A percentile compares a stretch with the other conserved stretches of the same genome.
Conservation (phyloP, 1,140 invertebrate species). For the Drosophila mauritiana region DNA sequence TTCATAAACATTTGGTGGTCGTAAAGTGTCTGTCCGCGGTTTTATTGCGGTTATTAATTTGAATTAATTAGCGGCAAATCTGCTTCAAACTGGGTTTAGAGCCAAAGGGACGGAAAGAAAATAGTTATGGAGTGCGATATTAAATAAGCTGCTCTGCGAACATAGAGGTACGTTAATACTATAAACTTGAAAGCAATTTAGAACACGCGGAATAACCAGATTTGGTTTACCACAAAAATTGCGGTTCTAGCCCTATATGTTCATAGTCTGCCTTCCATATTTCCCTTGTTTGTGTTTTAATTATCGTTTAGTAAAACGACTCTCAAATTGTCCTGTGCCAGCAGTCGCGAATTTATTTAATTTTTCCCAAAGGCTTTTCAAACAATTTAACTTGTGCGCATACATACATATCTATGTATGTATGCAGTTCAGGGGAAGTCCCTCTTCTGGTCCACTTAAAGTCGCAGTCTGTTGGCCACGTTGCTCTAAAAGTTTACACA, state of each 20-base stretch:
- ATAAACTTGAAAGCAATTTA: conserved; percentile 1
- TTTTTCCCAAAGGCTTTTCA: conserved; percentile 51
- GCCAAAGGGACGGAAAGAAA: background rate
- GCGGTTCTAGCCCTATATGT: background rate
- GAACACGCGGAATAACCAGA: background rate
- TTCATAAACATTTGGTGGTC: conserved; percentile 39
- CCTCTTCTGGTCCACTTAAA: conserved; percentile 23
- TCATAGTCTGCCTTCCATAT: conserved; percentile 5
- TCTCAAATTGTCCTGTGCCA: conserved; percentile 19
- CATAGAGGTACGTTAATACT: background rate
- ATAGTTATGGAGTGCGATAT: conserved; percentile 8
- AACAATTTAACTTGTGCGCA: conserved; percentile 55
- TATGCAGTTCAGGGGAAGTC: background rate
- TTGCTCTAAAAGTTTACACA: conserved; percentile 39
- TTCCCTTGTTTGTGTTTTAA: conserved; percentile 35
- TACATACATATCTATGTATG: background rate
- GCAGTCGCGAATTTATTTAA: conserved; percentile 46
- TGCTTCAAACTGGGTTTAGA: background rate
- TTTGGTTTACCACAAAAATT: conserved; percentile 1
- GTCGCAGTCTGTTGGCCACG: conserved; percentile 16
- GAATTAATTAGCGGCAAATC: conserved; percentile 51
- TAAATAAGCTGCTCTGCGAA: background rate
- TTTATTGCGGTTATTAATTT: conserved; percentile 59
- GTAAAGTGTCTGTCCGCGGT: conserved; percentile 38
- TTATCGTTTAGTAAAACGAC: conserved; percentile 26